Base-by-base conservation (phyloP, 2,888 invertebrate genomes). In the Scotopteryx bipunctaria region DNA sequence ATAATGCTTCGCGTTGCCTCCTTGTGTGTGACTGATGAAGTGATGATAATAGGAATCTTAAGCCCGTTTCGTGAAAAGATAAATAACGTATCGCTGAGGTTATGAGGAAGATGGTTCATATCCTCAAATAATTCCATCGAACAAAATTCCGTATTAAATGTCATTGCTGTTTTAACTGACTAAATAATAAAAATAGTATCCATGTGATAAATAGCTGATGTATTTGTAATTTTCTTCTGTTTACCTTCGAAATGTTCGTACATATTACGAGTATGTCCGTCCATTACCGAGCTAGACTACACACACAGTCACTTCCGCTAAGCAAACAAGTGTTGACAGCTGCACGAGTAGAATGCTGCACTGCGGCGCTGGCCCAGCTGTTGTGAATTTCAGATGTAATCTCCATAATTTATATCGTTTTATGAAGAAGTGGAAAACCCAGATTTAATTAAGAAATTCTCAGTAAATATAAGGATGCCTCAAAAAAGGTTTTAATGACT, bases 291-390 rank as follows among this genome's bases (percentile, higher is more conserved):
- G 5, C 27, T 27, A 27, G 9, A n/a, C n/a, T 3, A 17, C 3
- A 15, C 16, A 14, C 4, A 13, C 1, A 14, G 25, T 33, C 9
- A 19, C 14, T 23, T 33, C 23, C 25, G 33, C 16, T 13, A 29
- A 13, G 14, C 35, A 44, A 35, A 44, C 44, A 27, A 17, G 27
- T 16, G 36, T 36, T 36, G 44, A 36, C 45, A 8, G 19, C 29
- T 9, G n/a, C 11, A 32, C 8, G 36, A 54, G 45, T 5, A 21
- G 31, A 56, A 52, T 57, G 54, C 36, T 59, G 59, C 57, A 59
- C 37, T 55, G 59, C 55, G 36, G 58, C 13, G 35, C 42, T n/a
- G 35, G 13, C 38, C 41, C 52, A 57, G 54, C 51, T 57, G 54
- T 41, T 49, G 43, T 32, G 53, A 54, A 49, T 49, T 45, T 52